A percentile compares a stretch with the other conserved stretches of the same genome.
These are phyloP conservation scores for Nephrotoma guestfalica DNA, from an alignment of 2,888 invertebrate species.

Conservation along the genomic window DNA sequence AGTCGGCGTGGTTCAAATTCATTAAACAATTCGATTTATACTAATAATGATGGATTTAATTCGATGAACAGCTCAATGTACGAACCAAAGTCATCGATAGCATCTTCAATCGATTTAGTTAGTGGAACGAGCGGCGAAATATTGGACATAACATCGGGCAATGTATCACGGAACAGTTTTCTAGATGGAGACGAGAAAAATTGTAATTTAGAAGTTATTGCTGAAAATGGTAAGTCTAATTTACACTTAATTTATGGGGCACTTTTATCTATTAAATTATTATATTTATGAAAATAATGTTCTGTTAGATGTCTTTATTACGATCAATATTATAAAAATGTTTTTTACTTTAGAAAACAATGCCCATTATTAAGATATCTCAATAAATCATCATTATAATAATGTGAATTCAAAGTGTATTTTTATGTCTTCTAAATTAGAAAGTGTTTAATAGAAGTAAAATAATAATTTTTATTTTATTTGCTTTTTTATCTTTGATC, in stretches of 20 bases:
- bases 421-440: not conserved
- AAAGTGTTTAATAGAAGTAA: not conserved
- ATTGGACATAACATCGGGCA: not conserved
- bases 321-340: not conserved
- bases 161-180: not conserved
- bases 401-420: not conserved
- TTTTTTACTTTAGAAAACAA: not conserved
- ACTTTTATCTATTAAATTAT: not conserved
- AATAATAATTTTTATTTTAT: not conserved
- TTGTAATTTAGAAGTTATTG: not conserved
- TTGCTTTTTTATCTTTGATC: not conserved
- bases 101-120: not conserved
- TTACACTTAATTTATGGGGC: not conserved
- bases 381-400: not conserved
- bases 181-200: not conserved
- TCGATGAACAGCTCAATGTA: constrained; percentile 5
- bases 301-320: not conserved
- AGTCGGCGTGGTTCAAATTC: not conserved
- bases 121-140: not conserved
- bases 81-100: not conserved
- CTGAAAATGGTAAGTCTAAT: constrained; percentile 5
- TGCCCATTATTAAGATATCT: not conserved
- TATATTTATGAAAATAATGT: not conserved
- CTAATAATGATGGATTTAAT: constrained; percentile 4
- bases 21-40: constrained; percentile 6